Evolutionary conservation across 2,113 vertebrate species (phyloP), one percentile per base, ranked within the genome.

Genomic region (Macquaria ambigua): DNA sequence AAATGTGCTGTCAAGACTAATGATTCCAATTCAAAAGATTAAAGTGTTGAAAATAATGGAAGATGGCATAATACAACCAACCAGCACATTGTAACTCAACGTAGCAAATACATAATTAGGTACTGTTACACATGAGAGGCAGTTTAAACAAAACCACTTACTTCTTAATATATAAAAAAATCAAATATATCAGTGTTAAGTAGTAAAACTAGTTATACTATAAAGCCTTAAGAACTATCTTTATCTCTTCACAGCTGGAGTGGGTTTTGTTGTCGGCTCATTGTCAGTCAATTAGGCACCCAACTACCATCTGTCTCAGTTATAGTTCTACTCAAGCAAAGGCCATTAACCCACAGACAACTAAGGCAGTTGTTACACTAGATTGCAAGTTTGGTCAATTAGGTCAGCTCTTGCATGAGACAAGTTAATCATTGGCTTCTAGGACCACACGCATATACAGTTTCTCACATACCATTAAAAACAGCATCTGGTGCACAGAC

Each of bases 311-410:
- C 89, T 94, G 94, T 95, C 89, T 82, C 82, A 73, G 86, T 91
- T 90, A 67, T 85, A 86, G 82, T 82, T 91, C 62, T 69, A 79
- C 87, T 91, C 89, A 84, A 83, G 87, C 88, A 92, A 85, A 93
- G 87, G 79, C 85, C 89, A 94, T 94, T 93, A 93, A 92, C 83
- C 87, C 87, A 84, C 62, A 83, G 79, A 93, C 82, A 87, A 87
- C 80, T 58, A 84, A 79, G 85, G 85, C 86, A 77, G 81, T 52
- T 66, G 83, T 90, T 87, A 87, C 80, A 90, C 75, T 75, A 85
- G 79, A 93, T 86, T 87, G 88, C 85, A 87, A 87, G 85, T 84
- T 84, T 93, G 90, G 90, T 91, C 91, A 93, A 91, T 93, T 93
- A 93, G 90, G 89, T 89, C 82, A 61, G 56, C 77, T 93, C 72